A percentile compares a stretch with the other conserved stretches of the same genome.
These are phyloP conservation scores for Tylochromis polylepis DNA, from an alignment of 2,113 vertebrate genomes.

Conservation along the genomic window DNA sequence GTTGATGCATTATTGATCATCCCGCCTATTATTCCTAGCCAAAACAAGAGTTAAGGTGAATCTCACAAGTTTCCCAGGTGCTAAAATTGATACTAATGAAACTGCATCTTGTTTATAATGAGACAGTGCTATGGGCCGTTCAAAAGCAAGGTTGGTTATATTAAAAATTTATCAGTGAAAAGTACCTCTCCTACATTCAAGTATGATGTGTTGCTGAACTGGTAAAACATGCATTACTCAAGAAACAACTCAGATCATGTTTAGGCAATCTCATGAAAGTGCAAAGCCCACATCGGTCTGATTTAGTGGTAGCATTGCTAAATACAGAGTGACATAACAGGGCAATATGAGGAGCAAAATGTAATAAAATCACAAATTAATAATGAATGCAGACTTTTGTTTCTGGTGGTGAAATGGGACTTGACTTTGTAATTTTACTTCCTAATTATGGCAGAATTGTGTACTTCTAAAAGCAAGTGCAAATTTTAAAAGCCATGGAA, in stretches of 20 bases:
- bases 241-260: conserved; percentile 28
- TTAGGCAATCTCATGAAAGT: conserved; percentile 26
- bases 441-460: conserved; percentile 40
- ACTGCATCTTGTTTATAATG: conserved; percentile 37
- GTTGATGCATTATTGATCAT: conserved; percentile 32
- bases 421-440: conserved; percentile 38
- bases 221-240: conserved; percentile 39
- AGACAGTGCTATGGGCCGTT: background rate
- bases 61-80: background rate
- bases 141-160: conserved; percentile 1
- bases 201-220: conserved; percentile 16
- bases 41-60: conserved; percentile 21
- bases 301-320: conserved; percentile 14
- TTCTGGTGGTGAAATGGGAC: conserved; percentile 35
- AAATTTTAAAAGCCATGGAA: conserved; percentile 49
- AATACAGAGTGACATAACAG: conserved; percentile 41
- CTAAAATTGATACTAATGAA: conserved; percentile 35
- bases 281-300: conserved; percentile 4
- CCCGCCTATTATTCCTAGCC: conserved; percentile 4
- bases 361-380: conserved; percentile 29
- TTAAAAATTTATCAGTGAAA: conserved; percentile 34
- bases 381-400: conserved; percentile 42
- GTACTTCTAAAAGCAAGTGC: conserved; percentile 51
- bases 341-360: conserved; percentile 15
- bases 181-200: background rate